phyloP scores from a whole-genome alignment of 2,888 invertebrate species.

The Bombylius major region DNA sequence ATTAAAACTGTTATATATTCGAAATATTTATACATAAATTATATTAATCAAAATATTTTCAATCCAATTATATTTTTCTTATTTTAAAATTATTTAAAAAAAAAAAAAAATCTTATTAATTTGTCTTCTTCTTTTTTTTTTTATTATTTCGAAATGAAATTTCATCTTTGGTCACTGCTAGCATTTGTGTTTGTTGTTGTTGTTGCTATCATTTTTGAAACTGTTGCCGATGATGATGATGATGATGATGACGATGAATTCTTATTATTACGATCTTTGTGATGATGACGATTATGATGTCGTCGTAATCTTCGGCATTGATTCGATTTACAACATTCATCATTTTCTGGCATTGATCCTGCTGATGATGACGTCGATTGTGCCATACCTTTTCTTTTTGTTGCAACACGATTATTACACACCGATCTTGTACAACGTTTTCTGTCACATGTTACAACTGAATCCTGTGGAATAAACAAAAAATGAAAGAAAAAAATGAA shows the following conservation, averaged over 20 bases:
- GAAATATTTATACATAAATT: no score
- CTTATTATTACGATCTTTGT: slow-evolving; percentile 20
- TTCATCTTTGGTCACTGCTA: not conserved
- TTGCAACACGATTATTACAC: slow-evolving; percentile 43
- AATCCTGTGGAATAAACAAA: slow-evolving; percentile 47
- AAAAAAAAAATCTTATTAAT: not conserved
- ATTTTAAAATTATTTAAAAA: no score
- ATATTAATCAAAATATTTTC: no score
- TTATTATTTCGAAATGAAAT: not conserved
- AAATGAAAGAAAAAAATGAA: not conserved
- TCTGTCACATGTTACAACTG: slow-evolving; percentile 64
- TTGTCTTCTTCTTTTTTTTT: not conserved
- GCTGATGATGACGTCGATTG: slow-evolving; percentile 19
- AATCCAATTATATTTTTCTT: no score
- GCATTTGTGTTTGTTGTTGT: not conserved
- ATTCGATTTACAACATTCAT: slow-evolving; percentile 33
- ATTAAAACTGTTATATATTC: no score
- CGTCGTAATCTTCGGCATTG: slow-evolving; percentile 33
- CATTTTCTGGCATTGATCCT: slow-evolving; percentile 31
- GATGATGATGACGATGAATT: slow-evolving; percentile 1
- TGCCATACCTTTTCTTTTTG: slow-evolving; percentile 42
- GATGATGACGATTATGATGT: slow-evolving; percentile 32
- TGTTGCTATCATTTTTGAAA: no score
- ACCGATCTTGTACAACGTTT: slow-evolving; percentile 65
- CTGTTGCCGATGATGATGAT: not conserved